Evolutionary conservation across 2,113 vertebrate genomes (phyloP).

Genomic region (Merops nubicus): DNA sequence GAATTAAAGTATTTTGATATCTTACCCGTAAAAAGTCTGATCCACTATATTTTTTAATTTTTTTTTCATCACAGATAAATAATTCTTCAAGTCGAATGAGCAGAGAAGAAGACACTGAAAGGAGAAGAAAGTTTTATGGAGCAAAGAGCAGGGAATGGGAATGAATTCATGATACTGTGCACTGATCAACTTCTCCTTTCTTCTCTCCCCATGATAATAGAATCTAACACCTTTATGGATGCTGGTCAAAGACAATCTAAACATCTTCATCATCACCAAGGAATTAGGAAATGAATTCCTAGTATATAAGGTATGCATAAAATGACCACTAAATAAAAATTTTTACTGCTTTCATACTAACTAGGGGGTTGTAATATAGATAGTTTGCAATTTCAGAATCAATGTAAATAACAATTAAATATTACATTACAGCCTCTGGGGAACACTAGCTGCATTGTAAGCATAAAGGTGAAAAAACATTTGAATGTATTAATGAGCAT

Average conservation of each 20-base stretch:
- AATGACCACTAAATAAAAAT: background rate
- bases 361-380: background rate
- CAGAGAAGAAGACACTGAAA: background rate
- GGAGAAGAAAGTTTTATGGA: background rate
- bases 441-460: background rate
- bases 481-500: background rate
- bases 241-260: background rate
- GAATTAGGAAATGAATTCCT: background rate
- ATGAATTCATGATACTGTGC: background rate
- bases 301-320: background rate
- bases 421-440: background rate
- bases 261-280: background rate
- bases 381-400: background rate
- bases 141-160: background rate
- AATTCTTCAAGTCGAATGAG: background rate
- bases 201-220: background rate
- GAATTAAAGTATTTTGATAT: background rate
- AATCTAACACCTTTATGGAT: background rate
- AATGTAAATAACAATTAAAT: constrained; percentile 1
- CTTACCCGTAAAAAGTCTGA: background rate
- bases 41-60: background rate
- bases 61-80: background rate
- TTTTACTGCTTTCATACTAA: background rate
- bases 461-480: background rate
- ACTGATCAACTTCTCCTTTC: background rate